Conservation (phyloP, 1,140 invertebrate species). For the Meloidogyne hapla region DNA sequence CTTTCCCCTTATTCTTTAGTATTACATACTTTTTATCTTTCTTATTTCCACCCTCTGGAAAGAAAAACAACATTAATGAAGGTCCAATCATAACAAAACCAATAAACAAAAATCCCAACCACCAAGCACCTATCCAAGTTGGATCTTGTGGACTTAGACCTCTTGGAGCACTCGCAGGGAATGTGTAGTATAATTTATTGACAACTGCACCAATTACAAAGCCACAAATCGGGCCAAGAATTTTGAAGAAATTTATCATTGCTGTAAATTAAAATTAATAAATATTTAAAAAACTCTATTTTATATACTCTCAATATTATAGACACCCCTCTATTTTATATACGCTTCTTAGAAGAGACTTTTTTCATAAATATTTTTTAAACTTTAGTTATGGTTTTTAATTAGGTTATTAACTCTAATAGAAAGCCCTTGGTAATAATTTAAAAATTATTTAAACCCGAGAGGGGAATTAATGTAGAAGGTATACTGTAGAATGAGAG, state of each 20-base stretch:
- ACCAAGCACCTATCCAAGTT: conserved; percentile 59
- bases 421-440: too few species aligned
- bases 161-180: conserved; percentile 22
- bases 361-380: too few species aligned
- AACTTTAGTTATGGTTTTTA: too few species aligned
- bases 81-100: conserved; percentile 37
- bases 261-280: conserved; percentile 43
- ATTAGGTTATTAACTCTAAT: too few species aligned
- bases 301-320: too few species aligned
- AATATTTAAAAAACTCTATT: conserved; percentile 7
- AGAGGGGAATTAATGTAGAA: too few species aligned
- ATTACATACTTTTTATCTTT: too few species aligned
- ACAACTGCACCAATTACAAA: conserved; percentile 58
- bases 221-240: conserved; percentile 61
- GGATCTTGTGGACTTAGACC: conserved; percentile 36
- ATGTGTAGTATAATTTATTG: conserved; percentile 61
- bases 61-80: conserved; percentile 35
- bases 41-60: conserved; percentile 24
- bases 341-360: too few species aligned
- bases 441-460: too few species aligned
- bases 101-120: conserved; percentile 60
- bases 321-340: too few species aligned
- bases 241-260: conserved; percentile 60
- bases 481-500: too few species aligned
- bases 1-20: too few species aligned